Percentiles rank a stretch among this genome's conserved stretches.
Conservation (phyloP, 1,140 invertebrate species). For the Atopsyche davidsoni region DNA sequence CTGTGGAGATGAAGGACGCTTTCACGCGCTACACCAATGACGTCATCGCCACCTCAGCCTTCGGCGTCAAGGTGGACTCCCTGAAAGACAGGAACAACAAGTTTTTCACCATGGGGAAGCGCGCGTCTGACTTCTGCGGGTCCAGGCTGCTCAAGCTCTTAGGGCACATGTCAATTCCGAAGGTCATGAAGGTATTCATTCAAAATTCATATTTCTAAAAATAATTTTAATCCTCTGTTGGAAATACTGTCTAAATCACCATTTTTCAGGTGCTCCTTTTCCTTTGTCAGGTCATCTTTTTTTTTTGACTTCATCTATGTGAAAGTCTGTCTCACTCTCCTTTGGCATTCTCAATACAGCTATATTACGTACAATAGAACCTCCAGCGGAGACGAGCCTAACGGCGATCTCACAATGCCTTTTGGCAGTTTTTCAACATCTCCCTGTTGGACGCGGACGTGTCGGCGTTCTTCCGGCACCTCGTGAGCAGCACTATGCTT, state of each 20-base stretch:
- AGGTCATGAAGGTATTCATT: conserved; percentile 13
- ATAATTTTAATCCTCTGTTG: no score
- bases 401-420: neutral
- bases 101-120: conserved; percentile 40
- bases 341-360: neutral
- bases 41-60: no score
- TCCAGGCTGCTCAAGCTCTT: conserved; percentile 25
- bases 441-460: neutral
- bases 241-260: no score
- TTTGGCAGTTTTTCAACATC: conserved; percentile 1
- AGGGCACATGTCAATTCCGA: conserved; percentile 15
- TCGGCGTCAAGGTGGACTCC: no score
- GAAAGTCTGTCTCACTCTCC: neutral
- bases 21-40: no score
- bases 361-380: no score
- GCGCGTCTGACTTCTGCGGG: conserved; percentile 33
- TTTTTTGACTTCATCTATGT: neutral
- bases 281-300: neutral
- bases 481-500: conserved; percentile 32
- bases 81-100: conserved; percentile 41
- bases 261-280: no score
- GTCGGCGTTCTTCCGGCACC: conserved; percentile 31
- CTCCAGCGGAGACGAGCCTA: no score
- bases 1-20: no score
- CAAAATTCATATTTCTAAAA: neutral